phyloP scores from a whole-genome alignment of 2,797 vertebrate species.

The Valencia hispanica region DNA sequence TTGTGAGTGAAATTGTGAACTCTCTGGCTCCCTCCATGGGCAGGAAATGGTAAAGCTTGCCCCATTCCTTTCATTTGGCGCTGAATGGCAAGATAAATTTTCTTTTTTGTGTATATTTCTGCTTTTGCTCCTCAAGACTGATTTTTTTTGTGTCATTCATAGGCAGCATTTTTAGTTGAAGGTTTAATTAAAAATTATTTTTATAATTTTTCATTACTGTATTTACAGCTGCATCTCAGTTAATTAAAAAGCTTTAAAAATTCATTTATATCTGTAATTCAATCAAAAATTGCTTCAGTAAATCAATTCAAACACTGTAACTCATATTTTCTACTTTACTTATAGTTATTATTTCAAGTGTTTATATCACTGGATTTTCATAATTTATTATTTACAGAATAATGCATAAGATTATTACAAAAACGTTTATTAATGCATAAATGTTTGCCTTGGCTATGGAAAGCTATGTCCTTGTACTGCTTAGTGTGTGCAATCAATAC shows the following conservation, averaged over 20 bases:
- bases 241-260: background rate
- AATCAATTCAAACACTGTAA: conserved; percentile 5
- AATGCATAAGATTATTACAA: background rate
- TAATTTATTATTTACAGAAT: background rate
- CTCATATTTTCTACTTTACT: background rate
- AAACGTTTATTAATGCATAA: background rate
- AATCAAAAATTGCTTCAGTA: background rate
- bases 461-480: background rate
- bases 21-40: conserved; percentile 80
- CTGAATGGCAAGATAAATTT: conserved; percentile 1
- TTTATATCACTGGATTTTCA: background rate
- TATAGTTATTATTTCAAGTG: background rate
- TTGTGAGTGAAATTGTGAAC: conserved; percentile 50
- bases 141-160: background rate
- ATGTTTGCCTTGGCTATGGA: background rate
- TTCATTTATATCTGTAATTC: background rate
- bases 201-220: background rate
- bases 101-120: background rate
- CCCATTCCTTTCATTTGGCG: conserved; percentile 8
- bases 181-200: background rate
- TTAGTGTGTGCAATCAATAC: background rate
- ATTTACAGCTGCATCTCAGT: background rate
- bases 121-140: background rate
- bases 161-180: background rate
- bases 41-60: conserved; percentile 29